Evolutionary conservation across 2,888 invertebrate species (phyloP).

Genomic region (Sussaba pulchella): DNA sequence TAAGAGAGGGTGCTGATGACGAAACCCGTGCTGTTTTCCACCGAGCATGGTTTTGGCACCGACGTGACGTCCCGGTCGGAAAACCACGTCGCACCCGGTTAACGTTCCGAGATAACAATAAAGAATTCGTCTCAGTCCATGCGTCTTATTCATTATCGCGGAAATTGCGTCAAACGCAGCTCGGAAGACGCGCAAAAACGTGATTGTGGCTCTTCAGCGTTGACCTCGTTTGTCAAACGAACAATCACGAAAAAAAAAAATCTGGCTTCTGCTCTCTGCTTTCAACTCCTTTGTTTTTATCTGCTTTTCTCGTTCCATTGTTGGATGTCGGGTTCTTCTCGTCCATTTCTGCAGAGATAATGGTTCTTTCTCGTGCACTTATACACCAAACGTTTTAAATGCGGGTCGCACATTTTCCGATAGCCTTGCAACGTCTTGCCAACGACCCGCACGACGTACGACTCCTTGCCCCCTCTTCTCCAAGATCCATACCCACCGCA

Average conservation of each 20-base stretch:
- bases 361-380: background rate
- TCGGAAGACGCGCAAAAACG: conserved; percentile 33
- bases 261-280: background rate
- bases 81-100: conserved; percentile 71
- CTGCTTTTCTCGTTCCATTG: conserved; percentile 11
- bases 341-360: conserved; percentile 24
- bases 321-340: conserved; percentile 22
- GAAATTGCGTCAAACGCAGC: conserved; percentile 78
- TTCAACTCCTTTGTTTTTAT: conserved; percentile 23
- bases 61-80: conserved; percentile 64
- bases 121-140: conserved; percentile 61
- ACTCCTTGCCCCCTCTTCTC: conserved; percentile 11
- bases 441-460: conserved; percentile 51
- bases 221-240: conserved; percentile 26
- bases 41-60: conserved; percentile 9
- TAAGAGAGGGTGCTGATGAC: background rate
- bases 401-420: conserved; percentile 54
- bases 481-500: too few species aligned
- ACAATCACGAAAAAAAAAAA: background rate
- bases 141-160: conserved; percentile 71
- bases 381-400: conserved; percentile 31
- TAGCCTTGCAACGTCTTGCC: conserved; percentile 21
- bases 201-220: conserved; percentile 6
- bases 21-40: background rate
- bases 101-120: conserved; percentile 78